Evolutionary conservation across 1,140 invertebrate species (phyloP).

Genomic region (Drosophila bifasciata): DNA sequence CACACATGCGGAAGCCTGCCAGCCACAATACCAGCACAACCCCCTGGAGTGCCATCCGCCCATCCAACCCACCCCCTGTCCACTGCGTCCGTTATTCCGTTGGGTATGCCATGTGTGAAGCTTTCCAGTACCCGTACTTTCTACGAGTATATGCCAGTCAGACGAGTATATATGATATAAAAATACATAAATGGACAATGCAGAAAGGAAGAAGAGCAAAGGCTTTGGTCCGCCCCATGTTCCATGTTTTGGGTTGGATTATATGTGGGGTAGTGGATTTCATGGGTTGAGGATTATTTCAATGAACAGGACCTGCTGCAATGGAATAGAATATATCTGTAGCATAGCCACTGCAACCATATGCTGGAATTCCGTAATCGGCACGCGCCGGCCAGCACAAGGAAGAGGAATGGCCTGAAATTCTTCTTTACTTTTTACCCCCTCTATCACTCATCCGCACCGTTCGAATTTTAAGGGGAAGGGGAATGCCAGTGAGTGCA

Average conservation of each 20-base stretch:
- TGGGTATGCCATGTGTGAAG: slow-evolving; percentile 57
- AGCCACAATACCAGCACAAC: not conserved
- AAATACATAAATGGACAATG: slow-evolving; percentile 64
- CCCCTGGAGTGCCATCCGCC: slow-evolving; percentile 7
- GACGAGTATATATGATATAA: slow-evolving; percentile 50
- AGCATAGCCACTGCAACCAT: slow-evolving; percentile 34
- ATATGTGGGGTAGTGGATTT: slow-evolving; percentile 24
- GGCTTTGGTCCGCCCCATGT: slow-evolving; percentile 19
- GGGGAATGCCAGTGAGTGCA: slow-evolving; percentile 18
- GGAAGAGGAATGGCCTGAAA: slow-evolving; percentile 23
- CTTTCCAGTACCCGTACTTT: slow-evolving; percentile 42
- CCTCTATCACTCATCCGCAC: slow-evolving; percentile 36
- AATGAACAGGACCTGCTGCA: slow-evolving; percentile 35
- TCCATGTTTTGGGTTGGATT: slow-evolving; percentile 26
- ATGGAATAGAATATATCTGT: slow-evolving; percentile 21
- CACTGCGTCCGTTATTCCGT: too few relatives aligned
- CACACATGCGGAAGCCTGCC: not conserved
- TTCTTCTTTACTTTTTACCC: slow-evolving; percentile 15
- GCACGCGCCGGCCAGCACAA: slow-evolving; percentile 12
- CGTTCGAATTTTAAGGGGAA: slow-evolving; percentile 43
- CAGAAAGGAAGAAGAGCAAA: slow-evolving; percentile 47
- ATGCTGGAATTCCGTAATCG: slow-evolving; percentile 46
- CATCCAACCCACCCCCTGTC: slow-evolving; percentile 35
- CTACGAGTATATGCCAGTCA: slow-evolving; percentile 58
- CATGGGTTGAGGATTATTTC: slow-evolving; percentile 10